Evolutionary conservation across 2,888 invertebrate genomes (phyloP), one percentile per base, ranked within the genome.

Genomic region (Beris morrisii): DNA sequence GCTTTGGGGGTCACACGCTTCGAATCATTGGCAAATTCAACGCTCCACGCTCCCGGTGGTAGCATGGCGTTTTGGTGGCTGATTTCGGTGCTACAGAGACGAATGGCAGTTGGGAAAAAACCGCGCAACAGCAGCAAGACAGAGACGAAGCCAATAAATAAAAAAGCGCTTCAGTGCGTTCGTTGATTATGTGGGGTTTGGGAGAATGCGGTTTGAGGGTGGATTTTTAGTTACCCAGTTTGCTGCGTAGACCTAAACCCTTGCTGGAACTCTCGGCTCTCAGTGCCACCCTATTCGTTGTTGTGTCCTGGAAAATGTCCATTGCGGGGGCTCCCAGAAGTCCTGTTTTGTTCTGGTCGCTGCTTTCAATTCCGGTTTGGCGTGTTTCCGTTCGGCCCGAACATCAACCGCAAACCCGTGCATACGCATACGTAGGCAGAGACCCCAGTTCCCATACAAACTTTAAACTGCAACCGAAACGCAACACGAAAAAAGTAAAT

Each of bases 321-420:
- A 13, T n/a, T 31, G 13, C 43, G 43, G 52, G 22, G 58, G 45
- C n/a, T 11, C 31, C 7, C n/a, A 59, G 48, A 48, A 50, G 53
- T 53, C 30, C 63, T 43, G 52, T 53, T 63, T 63, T 63, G 53
- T 63, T 63, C 63, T 48, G 63, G 63, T 54, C 53, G 52, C 53
- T 63, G 63, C 53, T 63, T 63, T 63, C 53, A 63, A 63, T 63
- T 63, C 63, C 63, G 63, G 63, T 63, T 63, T 53, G 63, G 13
- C 43, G 38, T 63, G 63, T 53, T 53, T 63, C 63, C 63, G 63
- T 31, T 53, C 53, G 43, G 30, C 44, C 63, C 63, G 13, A 54
- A 63, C 53, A 63, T 53, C 43, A 43, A 63, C 63, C 63, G 44
- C 63, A 63, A 53, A 9, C 63, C 43, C 13, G 15, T 53, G 52